A percentile compares a stretch with the other conserved stretches of the same genome.
These are phyloP conservation scores for Catocala nupta DNA, from an alignment of 2,888 invertebrate genomes.

Conservation along the genomic window DNA sequence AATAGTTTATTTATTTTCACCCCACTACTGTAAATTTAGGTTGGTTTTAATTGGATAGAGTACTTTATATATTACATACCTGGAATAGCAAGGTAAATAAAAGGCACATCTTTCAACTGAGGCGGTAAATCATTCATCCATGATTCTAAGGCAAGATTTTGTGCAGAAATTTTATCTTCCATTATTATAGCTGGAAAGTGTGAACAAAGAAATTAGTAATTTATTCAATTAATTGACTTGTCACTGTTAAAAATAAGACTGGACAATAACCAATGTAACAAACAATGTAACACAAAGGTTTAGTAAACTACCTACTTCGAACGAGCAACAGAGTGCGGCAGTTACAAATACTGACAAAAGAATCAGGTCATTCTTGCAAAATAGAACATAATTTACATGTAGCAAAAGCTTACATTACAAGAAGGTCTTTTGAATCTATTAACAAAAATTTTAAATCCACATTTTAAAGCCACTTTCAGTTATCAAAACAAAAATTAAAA, in stretches of 20 bases:
- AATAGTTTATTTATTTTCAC: no score
- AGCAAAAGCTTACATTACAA: slow-evolving; percentile 17
- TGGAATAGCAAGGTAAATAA: slow-evolving; percentile 92
- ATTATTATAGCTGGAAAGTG: slow-evolving; percentile 67
- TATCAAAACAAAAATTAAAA: slow-evolving; percentile 25
- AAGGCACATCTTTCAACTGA: slow-evolving; percentile 86
- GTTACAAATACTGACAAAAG: slow-evolving; percentile 23
- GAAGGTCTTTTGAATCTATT: slow-evolving; percentile 17
- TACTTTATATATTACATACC: slow-evolving; percentile 77
- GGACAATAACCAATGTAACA: no score
- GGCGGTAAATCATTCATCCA: slow-evolving; percentile 91
- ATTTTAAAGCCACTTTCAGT: slow-evolving; percentile 34
- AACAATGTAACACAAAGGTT: not conserved
- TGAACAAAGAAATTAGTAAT: not conserved
- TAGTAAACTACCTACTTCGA: not conserved
- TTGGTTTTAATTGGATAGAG: no score
- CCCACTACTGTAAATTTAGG: no score
- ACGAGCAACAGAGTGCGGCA: not conserved
- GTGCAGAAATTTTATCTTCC: slow-evolving; percentile 65
- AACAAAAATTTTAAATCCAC: slow-evolving; percentile 1
- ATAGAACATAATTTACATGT: not conserved
- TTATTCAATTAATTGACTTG: not conserved
- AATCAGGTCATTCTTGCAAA: slow-evolving; percentile 49
- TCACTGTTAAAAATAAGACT: no score
- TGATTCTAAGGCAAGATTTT: slow-evolving; percentile 82